phyloP scores from a whole-genome alignment of 2,113 vertebrate species.

The Eubucco bourcierii region DNA sequence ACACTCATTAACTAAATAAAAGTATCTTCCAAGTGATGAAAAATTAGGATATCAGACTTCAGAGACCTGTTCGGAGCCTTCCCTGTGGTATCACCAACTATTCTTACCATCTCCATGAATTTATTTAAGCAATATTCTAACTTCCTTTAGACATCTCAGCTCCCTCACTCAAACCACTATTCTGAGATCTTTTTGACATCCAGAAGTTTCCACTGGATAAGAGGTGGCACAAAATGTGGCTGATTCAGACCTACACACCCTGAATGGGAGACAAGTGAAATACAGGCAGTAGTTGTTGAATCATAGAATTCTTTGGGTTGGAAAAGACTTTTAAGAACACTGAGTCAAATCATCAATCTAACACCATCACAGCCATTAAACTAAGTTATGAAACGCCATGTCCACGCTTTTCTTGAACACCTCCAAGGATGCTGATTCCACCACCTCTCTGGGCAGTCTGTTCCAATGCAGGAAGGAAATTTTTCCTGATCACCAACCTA shows the following conservation, averaged over 20 bases:
- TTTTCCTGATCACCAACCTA: too few species aligned
- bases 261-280: neutral
- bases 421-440: too few species aligned
- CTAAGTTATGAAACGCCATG: too few species aligned
- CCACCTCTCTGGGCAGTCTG: too few species aligned
- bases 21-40: neutral
- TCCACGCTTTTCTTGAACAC: too few species aligned
- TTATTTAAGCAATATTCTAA: neutral
- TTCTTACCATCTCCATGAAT: accelerated
- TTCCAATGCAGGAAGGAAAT: too few species aligned
- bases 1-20: neutral
- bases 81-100: neutral
- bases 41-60: neutral
- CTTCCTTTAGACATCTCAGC: neutral
- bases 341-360: too few species aligned
- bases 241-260: neutral
- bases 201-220: neutral
- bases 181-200: neutral
- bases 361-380: too few species aligned
- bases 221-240: neutral
- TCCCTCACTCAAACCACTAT: neutral
- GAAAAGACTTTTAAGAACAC: too few species aligned
- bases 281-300: neutral
- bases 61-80: neutral
- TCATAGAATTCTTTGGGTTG: too few species aligned